These are phyloP conservation scores for Buphagus erythrorhynchus DNA, from an alignment of 2,797 vertebrate species.

Conservation along the genomic window DNA sequence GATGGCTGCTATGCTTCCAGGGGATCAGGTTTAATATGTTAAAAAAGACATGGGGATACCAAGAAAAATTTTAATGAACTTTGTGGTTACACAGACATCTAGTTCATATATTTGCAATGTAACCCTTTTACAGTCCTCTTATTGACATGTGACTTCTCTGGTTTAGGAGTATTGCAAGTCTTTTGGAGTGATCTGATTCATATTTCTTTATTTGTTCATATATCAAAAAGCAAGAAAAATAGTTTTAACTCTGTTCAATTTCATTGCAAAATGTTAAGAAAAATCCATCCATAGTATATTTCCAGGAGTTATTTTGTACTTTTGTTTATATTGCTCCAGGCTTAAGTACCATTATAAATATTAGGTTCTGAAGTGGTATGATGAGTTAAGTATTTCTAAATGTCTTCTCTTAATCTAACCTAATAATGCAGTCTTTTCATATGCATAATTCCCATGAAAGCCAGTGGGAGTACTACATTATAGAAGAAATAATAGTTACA, in stretches of 20 bases:
- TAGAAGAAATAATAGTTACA: background rate
- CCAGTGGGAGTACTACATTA: background rate
- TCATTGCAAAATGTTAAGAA: background rate
- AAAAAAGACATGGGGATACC: background rate
- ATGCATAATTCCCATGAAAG: background rate
- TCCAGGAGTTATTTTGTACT: background rate
- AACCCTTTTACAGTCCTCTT: background rate
- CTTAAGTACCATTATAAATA: background rate
- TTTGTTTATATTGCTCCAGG: background rate
- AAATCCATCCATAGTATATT: background rate
- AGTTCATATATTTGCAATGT: background rate
- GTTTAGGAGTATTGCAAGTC: background rate
- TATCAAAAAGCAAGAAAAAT: background rate
- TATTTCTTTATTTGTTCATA: background rate
- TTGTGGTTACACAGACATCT: background rate
- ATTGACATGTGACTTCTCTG: background rate
- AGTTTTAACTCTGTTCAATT: background rate
- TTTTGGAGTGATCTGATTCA: background rate
- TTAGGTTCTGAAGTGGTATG: background rate
- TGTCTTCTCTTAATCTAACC: background rate
- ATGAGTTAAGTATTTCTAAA: slow-evolving; percentile 21
- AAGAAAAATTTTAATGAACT: background rate
- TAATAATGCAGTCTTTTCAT: background rate
- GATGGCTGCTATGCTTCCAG: background rate
- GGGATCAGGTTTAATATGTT: background rate